Evolutionary conservation across 2,113 vertebrate genomes (phyloP).

Genomic region (Pongo pygmaeus): DNA sequence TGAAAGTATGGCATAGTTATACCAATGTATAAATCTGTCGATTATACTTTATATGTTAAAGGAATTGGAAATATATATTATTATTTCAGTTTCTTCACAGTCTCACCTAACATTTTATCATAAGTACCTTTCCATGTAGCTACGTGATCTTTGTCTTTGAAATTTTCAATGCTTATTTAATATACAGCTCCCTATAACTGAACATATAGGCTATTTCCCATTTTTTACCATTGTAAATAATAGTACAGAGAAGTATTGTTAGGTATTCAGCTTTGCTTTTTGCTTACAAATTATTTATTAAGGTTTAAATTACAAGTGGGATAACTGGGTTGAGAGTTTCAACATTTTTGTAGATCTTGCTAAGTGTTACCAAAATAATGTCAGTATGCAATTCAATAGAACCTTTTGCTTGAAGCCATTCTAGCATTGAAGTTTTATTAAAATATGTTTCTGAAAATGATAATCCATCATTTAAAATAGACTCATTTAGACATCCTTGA

Average conservation of each 20-base stretch:
- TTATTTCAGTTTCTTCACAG: constrained; percentile 15
- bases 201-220: neutral
- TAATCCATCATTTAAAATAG: constrained; percentile 69
- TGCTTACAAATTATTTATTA: constrained; percentile 28
- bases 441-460: constrained; percentile 67
- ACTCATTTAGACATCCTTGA: constrained; percentile 63
- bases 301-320: neutral
- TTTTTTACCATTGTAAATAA: constrained; percentile 1
- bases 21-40: neutral
- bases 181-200: neutral
- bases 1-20: constrained; percentile 34
- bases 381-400: constrained; percentile 24
- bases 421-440: constrained; percentile 56
- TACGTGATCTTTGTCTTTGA: constrained; percentile 20
- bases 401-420: constrained; percentile 50
- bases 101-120: neutral
- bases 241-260: neutral
- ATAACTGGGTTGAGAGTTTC: neutral
- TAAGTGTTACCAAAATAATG: constrained; percentile 16
- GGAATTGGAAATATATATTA: neutral
- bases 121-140: neutral
- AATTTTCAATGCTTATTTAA: constrained; percentile 22
- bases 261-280: neutral
- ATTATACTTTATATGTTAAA: neutral
- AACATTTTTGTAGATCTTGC: constrained; percentile 52